Conservation (phyloP, 2,113 vertebrate species). For the Myrmecobius fasciatus region DNA sequence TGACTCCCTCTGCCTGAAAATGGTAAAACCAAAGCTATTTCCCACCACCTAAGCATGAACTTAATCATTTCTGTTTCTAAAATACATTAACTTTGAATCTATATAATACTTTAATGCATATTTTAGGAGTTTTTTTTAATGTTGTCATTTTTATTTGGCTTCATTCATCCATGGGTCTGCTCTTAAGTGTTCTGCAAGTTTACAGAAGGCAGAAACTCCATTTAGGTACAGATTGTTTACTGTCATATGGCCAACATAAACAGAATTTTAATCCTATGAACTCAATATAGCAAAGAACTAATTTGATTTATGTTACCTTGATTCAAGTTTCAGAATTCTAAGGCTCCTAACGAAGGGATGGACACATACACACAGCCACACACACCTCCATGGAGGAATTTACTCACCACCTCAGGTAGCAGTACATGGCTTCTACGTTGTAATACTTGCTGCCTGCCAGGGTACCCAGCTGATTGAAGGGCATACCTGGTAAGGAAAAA, state of each 20-base stretch:
- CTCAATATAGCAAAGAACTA: too few species aligned
- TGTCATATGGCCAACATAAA: background rate
- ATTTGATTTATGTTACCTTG: too few species aligned
- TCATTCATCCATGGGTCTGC: background rate
- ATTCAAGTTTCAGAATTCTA: background rate
- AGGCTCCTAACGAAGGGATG: background rate
- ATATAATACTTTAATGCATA: background rate
- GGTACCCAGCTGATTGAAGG: conserved; percentile 97
- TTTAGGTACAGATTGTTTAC: background rate
- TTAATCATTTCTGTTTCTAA: background rate
- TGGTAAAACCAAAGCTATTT: background rate
- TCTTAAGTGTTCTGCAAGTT: background rate
- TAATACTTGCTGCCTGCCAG: conserved; percentile 97
- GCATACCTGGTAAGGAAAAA: conserved; percentile 90
- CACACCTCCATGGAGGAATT: background rate
- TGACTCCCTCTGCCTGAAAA: background rate
- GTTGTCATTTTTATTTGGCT: background rate
- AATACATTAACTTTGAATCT: background rate
- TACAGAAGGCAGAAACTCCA: background rate
- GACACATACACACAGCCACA: too few species aligned
- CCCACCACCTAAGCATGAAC: background rate
- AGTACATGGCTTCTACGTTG: conserved; percentile 97
- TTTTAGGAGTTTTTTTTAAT: background rate
- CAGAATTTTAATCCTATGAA: too few species aligned
- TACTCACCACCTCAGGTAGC: conserved; percentile 98